These are phyloP conservation scores for Ophiodon elongatus DNA, from an alignment of 2,113 vertebrate genomes.

Conservation along the genomic window DNA sequence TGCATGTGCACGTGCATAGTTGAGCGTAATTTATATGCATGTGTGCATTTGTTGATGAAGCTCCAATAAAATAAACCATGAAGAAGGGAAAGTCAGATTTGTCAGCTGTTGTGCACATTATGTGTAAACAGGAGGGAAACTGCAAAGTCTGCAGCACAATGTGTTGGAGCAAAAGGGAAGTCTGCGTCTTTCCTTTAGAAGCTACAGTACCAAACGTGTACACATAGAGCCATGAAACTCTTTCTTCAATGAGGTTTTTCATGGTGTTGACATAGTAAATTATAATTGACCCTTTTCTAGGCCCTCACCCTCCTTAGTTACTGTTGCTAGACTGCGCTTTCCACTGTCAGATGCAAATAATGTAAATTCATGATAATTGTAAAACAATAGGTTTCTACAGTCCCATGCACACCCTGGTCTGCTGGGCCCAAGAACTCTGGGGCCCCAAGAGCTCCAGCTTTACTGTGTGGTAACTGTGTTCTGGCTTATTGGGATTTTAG, in stretches of 20 bases:
- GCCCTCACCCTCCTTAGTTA: background rate
- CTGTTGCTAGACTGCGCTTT: background rate
- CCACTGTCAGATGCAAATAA: background rate
- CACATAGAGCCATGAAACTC: background rate
- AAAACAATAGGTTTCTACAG: background rate
- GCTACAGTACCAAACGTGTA: background rate
- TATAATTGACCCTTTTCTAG: background rate
- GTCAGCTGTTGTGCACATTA: constrained; percentile 41
- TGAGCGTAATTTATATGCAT: constrained; percentile 37
- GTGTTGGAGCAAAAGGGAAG: background rate
- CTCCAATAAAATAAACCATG: constrained; percentile 18
- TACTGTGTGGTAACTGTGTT: background rate
- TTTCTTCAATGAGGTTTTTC: background rate
- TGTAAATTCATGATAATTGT: background rate
- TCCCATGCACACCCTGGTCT: background rate
- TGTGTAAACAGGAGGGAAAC: constrained; percentile 29
- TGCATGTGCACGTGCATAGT: constrained; percentile 25
- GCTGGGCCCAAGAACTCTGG: too few species aligned
- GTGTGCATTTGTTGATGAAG: constrained; percentile 49
- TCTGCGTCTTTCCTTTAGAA: background rate
- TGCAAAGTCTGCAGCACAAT: constrained; percentile 36
- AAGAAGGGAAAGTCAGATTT: constrained; percentile 39
- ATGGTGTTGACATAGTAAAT: background rate
- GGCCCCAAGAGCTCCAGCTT: background rate
- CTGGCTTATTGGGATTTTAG: background rate